Evolutionary conservation across 1,140 invertebrate genomes (phyloP), one percentile per base, ranked within the genome.

Genomic region (Sitodiplosis mosellana): DNA sequence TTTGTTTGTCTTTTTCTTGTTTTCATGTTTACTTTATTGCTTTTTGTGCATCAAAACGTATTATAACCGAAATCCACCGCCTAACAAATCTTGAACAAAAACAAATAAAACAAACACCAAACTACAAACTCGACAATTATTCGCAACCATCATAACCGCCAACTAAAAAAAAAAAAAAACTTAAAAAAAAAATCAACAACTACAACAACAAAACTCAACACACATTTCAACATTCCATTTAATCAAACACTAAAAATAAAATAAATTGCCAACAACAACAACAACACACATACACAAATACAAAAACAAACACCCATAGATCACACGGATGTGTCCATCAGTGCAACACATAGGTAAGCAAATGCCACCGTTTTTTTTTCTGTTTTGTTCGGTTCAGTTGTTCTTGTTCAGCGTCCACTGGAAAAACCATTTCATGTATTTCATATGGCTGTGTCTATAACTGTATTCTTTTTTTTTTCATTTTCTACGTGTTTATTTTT

Each of bases 331-430:
- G 55, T 63, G 37, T 58, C 59, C 20, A 57, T 63, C 49, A 61
- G 59, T 48, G 57, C 56, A 43, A 60, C 51, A 33, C 60, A 63
- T 48, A 63, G 61, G 61, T 63, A 61, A 63, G 61, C 51, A 56
- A 60, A 50, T 15, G 17, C 14, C 7, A 8, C 15, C 3, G 5
- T 5, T 38, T 14, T 38, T 38, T 3, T 38, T 38, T 38, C 14
- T 38, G 12, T 38, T 38, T 38, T 12, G 12, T 38, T 38, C 15
- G 5, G 5, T 38, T 38, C 15, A n/a, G 36, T 38, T 38, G 36
- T 38, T 38, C 15, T 38, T 5, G 5, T 38, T 5, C 14, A 27
- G n/a, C n/a, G n/a, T 27, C 27, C 27, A 27, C 3, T 27, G 27
- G n/a, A n/a, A 27, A 27, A 27, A 27, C 10, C 27, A 10, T 27